These are phyloP conservation scores for Agonopterix alstromeriana DNA, from an alignment of 2,888 invertebrate genomes.

Conservation along the genomic window DNA sequence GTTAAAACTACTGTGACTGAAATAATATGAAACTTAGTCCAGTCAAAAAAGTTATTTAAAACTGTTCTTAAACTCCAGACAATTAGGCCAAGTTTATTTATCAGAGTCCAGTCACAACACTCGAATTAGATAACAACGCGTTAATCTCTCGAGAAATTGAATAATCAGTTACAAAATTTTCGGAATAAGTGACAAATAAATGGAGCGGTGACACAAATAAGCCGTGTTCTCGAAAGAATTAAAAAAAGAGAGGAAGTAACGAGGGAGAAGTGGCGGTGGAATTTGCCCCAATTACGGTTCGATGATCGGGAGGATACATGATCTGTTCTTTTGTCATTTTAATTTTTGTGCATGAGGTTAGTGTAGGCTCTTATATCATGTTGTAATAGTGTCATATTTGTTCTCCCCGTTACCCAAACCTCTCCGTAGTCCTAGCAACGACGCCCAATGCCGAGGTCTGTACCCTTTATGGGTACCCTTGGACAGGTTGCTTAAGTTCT, in stretches of 20 bases:
- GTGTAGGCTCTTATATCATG: too few relatives aligned
- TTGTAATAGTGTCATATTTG: too few relatives aligned
- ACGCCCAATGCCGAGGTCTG: too few relatives aligned
- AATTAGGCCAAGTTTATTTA: slow-evolving; percentile 8
- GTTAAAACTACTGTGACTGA: too few relatives aligned
- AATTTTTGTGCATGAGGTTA: too few relatives aligned
- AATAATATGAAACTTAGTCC: too few relatives aligned
- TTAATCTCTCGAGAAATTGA: slow-evolving; percentile 47
- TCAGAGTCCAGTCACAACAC: background rate
- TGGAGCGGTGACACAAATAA: slow-evolving; percentile 44
- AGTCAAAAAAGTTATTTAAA: too few relatives aligned
- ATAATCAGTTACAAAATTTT: slow-evolving; percentile 44
- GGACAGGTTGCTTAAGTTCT: too few relatives aligned
- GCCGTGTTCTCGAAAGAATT: slow-evolving; percentile 40
- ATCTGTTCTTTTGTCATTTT: slow-evolving; percentile 2
- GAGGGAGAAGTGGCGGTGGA: slow-evolving; percentile 38
- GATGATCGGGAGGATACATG: slow-evolving; percentile 24
- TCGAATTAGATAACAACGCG: slow-evolving; percentile 34
- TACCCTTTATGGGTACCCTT: too few relatives aligned
- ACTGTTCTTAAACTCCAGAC: background rate
- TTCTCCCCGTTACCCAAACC: too few relatives aligned
- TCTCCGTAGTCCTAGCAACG: too few relatives aligned
- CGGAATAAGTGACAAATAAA: slow-evolving; percentile 35
- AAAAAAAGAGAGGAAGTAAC: slow-evolving; percentile 41
- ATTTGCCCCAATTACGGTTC: slow-evolving; percentile 50